These are phyloP conservation scores for Nasonia giraulti DNA, from an alignment of 1,140 invertebrate genomes.

Conservation along the genomic window DNA sequence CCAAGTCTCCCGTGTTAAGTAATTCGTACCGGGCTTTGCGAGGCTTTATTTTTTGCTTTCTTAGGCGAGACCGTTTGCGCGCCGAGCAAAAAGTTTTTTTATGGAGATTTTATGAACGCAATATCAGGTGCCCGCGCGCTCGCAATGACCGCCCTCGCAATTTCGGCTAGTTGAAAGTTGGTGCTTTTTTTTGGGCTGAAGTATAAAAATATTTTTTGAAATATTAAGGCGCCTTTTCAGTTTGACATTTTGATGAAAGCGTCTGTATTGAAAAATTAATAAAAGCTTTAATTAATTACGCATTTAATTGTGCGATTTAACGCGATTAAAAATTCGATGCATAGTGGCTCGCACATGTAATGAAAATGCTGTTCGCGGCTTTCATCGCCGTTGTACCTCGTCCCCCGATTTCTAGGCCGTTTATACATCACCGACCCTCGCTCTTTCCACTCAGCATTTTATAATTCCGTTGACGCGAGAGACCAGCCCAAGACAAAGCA, in stretches of 20 bases:
- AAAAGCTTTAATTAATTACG: too few relatives aligned
- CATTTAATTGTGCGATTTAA: too few relatives aligned
- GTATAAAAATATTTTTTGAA: background rate
- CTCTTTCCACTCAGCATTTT: background rate
- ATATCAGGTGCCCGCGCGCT: slow-evolving; percentile 52
- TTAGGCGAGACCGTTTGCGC: background rate
- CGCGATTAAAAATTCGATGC: too few relatives aligned
- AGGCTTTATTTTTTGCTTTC: background rate
- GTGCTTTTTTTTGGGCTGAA: background rate
- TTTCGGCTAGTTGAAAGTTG: background rate
- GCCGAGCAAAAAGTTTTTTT: background rate
- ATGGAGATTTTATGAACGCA: slow-evolving; percentile 41
- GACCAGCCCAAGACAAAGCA: background rate
- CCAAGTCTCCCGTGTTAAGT: slow-evolving; percentile 47
- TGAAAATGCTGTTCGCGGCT: background rate
- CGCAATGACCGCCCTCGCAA: background rate
- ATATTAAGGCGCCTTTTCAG: too few relatives aligned
- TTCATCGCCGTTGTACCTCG: background rate
- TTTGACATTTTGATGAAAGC: too few relatives aligned
- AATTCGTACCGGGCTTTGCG: slow-evolving; percentile 63
- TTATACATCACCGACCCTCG: background rate
- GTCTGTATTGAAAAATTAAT: too few relatives aligned
- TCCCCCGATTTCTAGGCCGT: background rate
- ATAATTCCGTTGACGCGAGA: slow-evolving; percentile 14
- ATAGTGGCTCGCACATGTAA: too few relatives aligned